Base-by-base conservation (phyloP, 2,888 invertebrate genomes). In the Bimastos eiseni region DNA sequence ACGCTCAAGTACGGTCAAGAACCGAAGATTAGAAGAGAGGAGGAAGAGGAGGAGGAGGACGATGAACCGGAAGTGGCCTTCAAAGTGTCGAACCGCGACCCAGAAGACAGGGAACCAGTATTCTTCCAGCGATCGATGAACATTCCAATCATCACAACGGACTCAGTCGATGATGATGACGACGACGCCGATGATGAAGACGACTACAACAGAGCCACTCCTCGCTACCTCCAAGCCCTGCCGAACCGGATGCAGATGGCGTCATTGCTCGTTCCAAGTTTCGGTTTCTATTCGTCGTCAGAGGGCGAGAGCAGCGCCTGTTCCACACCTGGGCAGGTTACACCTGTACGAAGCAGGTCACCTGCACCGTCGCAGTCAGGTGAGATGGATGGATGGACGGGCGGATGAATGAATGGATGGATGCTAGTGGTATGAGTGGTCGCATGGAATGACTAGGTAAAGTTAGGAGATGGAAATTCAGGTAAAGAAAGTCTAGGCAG, bases 291-390 rank as follows among this genome's bases (percentile, higher is more conserved):
- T 86, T 86, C 86, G 21, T 90, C 92, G 24, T 90, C 92, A 21
- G 92, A 92, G 88, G 91, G 91, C 21, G 92, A 91, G 21, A 90
- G 91, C 90, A 91, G 91, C 41, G 83, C 91, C 2, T 88, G 89
- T 49, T 89, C 92, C 38, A 92, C 92, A 21, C 91, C 92, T 38
- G 90, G 91, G 19, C 86, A 86, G 24, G 36, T 86, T 13, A 86
- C 86, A 34, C 86, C 86, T 36, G 86, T 36, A 37, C 86, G 86
- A 37, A 86, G 86, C 36, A 34, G 86, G 86, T 86, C 86, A 24
- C 86, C 86, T 5, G 21, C n/a, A 37, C 37, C 15, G 8, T 34
- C 36, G 8, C 86, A 86, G 37, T n/a, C 86, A 86, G 86, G 86
- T 86, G 37, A 86, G 49, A 41, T 41, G 15, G 41, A 41, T 41